These are phyloP conservation scores for Carlito syrichta DNA, from an alignment of 2,113 vertebrate genomes.

Conservation along the genomic window DNA sequence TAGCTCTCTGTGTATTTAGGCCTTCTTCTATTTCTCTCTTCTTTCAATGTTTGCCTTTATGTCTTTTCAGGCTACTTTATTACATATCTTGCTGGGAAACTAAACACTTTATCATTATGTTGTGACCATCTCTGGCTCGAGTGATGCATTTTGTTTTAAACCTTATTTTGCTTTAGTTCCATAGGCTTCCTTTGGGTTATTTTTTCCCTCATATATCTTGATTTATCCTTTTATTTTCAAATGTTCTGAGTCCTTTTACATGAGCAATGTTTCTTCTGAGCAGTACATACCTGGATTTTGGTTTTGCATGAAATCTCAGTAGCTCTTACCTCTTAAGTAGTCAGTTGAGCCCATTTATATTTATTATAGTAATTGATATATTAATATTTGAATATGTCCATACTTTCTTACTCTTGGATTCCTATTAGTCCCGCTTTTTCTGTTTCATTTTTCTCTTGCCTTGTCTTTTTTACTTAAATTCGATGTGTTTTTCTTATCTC, in stretches of 20 bases:
- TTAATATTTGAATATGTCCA: background rate
- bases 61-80: background rate
- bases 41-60: background rate
- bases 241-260: background rate
- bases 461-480: background rate
- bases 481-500: background rate
- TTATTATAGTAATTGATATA: background rate
- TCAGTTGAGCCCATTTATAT: background rate
- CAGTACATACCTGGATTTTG: background rate
- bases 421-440: background rate
- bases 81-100: background rate
- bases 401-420: background rate
- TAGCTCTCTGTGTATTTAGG: background rate
- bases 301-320: background rate
- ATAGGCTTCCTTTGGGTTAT: background rate
- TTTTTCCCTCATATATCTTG: background rate
- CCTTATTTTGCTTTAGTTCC: background rate
- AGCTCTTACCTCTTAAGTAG: background rate
- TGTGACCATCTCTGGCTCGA: background rate
- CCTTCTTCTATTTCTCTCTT: no score
- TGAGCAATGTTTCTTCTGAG: background rate
- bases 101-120: background rate
- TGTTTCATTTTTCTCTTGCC: conserved; percentile 1
- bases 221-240: background rate
- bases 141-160: background rate